A percentile compares a stretch with the other conserved stretches of the same genome.
These are phyloP conservation scores for Brachyistius frenatus DNA, from an alignment of 2,113 vertebrate genomes.

Conservation along the genomic window DNA sequence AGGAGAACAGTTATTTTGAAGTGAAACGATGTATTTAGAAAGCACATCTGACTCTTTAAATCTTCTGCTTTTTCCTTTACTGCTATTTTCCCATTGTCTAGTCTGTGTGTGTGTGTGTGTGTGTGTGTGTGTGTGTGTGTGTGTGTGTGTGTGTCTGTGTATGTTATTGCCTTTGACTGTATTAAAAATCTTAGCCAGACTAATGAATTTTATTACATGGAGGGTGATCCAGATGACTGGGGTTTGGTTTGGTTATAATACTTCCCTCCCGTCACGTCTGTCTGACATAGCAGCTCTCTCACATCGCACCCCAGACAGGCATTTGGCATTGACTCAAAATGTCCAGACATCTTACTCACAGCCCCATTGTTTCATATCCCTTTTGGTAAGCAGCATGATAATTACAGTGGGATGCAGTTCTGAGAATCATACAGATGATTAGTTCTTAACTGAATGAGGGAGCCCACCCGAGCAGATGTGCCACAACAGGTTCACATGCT, in stretches of 20 bases:
- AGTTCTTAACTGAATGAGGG: conserved; percentile 49
- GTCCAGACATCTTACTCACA: conserved; percentile 85
- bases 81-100: conserved; percentile 46
- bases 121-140: conserved; percentile 6
- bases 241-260: conserved; percentile 61
- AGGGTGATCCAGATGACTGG: conserved; percentile 67
- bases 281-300: conserved; percentile 70
- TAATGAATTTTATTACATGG: conserved; percentile 70
- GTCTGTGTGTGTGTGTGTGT: background rate
- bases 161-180: conserved; percentile 37
- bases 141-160: background rate
- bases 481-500: conserved; percentile 57
- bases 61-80: conserved; percentile 52
- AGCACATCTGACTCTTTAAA: conserved; percentile 50
- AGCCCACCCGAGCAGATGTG: conserved; percentile 66
- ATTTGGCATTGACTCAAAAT: conserved; percentile 78
- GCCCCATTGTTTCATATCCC: conserved; percentile 81
- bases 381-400: conserved; percentile 70
- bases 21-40: conserved; percentile 44
- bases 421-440: conserved; percentile 62
- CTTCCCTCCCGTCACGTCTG: conserved; percentile 71
- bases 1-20: conserved; percentile 16
- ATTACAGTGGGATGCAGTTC: conserved; percentile 71
- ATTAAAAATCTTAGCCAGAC: conserved; percentile 70
- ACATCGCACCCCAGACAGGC: conserved; percentile 79